Conservation (phyloP, 2,888 invertebrate genomes). For the Troides oblongomaculatus region DNA sequence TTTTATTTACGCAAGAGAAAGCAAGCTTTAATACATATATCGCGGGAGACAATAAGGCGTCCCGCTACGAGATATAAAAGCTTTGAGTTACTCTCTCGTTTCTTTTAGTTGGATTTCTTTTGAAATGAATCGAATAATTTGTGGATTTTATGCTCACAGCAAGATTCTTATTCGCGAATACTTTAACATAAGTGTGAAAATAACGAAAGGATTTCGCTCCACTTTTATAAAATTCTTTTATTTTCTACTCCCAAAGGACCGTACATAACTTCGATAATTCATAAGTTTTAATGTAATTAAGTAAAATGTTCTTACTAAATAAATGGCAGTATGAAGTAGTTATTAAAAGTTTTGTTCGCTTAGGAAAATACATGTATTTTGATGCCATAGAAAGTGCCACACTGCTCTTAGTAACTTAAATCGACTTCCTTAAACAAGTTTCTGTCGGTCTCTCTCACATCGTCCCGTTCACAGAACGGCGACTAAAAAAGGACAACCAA, state of each 20-base stretch:
- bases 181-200: constrained; percentile 57
- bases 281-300: neutral
- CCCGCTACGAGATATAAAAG: constrained; percentile 77
- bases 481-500: constrained; percentile 62
- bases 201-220: constrained; percentile 53
- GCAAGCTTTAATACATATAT: constrained; percentile 78
- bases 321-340: neutral
- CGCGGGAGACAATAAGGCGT: constrained; percentile 77
- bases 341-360: constrained; percentile 13
- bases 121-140: constrained; percentile 80
- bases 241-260: neutral
- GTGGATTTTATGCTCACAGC: constrained; percentile 69
- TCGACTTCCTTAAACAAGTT: constrained; percentile 71
- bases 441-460: constrained; percentile 56
- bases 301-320: neutral
- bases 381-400: constrained; percentile 33
- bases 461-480: constrained; percentile 46
- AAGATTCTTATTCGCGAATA: constrained; percentile 63
- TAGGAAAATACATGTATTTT: constrained; percentile 8
- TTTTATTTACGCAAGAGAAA: constrained; percentile 80
- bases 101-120: constrained; percentile 76
- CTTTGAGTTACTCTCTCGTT: constrained; percentile 77
- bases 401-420: constrained; percentile 67
- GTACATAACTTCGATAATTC: neutral
- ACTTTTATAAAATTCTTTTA: constrained; percentile 22